These are phyloP conservation scores for Origma solitaria DNA, from an alignment of 2,113 vertebrate genomes.

Conservation along the genomic window DNA sequence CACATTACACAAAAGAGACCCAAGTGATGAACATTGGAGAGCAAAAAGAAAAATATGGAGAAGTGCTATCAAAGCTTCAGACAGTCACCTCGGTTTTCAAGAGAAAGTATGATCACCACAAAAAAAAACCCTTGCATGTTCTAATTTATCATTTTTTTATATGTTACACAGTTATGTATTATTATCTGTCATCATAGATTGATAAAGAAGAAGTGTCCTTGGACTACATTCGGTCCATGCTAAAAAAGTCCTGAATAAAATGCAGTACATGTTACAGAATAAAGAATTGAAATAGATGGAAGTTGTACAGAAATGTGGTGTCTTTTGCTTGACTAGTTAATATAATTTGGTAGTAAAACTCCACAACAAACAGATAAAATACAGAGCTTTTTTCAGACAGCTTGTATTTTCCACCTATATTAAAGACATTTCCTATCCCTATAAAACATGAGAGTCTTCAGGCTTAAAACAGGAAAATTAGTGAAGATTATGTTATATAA, in stretches of 20 bases:
- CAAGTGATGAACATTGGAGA: neutral
- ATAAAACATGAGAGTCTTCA: neutral
- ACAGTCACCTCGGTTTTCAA: neutral
- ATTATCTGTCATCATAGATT: neutral
- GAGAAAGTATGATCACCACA: neutral
- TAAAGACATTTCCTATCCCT: neutral
- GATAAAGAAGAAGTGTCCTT: neutral
- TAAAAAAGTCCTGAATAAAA: neutral
- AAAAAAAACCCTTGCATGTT: neutral
- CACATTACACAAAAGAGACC: neutral
- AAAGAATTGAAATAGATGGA: neutral
- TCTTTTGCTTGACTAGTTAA: neutral
- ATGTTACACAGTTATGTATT: too few relatives aligned
- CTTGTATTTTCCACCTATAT: neutral
- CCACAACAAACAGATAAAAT: neutral
- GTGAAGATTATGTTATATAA: neutral
- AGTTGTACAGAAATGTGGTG: neutral
- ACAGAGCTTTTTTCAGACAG: neutral
- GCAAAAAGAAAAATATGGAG: neutral
- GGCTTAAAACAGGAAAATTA: neutral
- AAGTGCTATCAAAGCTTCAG: neutral
- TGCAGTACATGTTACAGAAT: accelerated
- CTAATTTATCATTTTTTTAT: neutral
- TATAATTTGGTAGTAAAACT: accelerated
- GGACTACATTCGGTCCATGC: neutral